phyloP scores from a whole-genome alignment of 1,140 invertebrate species.

The Dinoponera quadriceps region DNA sequence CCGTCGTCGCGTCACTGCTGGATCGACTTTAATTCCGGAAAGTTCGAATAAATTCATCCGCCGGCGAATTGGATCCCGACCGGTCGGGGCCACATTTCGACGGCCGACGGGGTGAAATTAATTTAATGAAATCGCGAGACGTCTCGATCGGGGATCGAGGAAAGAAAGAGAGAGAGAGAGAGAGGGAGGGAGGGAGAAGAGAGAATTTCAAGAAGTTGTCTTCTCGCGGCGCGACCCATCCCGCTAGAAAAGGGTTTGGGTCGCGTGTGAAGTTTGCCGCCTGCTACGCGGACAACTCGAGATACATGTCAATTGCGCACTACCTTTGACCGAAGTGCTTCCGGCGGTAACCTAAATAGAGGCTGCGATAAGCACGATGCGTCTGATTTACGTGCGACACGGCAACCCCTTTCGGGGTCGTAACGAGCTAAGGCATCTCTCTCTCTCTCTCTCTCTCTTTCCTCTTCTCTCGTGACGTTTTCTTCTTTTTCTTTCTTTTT shows the following conservation, averaged over 20 bases:
- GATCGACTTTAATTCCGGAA: slow-evolving; percentile 57
- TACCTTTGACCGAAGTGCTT: slow-evolving; percentile 2
- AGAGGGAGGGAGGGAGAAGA: slow-evolving; percentile 6
- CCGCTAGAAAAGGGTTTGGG: neutral
- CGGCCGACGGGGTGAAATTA: slow-evolving; percentile 40
- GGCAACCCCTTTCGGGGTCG: neutral
- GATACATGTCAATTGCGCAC: slow-evolving; percentile 21
- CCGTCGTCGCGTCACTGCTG: neutral
- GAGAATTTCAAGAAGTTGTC: slow-evolving; percentile 34
- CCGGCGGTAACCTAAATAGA: slow-evolving; percentile 2
- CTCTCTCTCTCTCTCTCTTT: neutral
- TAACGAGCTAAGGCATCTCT: slow-evolving; percentile 26
- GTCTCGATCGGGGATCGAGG: neutral
- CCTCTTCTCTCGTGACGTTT: neutral
- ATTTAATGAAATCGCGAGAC: slow-evolving; percentile 54
- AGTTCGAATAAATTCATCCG: slow-evolving; percentile 58
- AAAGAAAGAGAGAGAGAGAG: neutral
- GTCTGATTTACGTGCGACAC: slow-evolving; percentile 25
- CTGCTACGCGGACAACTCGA: neutral
- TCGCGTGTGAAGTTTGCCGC: slow-evolving; percentile 9
- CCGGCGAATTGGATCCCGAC: slow-evolving; percentile 34
- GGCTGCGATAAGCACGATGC: slow-evolving; percentile 12
- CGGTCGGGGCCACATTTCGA: slow-evolving; percentile 35
- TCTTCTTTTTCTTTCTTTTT: neutral
- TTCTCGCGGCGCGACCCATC: neutral